These are phyloP conservation scores for Yponomeuta plumbellus DNA, from an alignment of 2,888 invertebrate species.

Conservation along the genomic window DNA sequence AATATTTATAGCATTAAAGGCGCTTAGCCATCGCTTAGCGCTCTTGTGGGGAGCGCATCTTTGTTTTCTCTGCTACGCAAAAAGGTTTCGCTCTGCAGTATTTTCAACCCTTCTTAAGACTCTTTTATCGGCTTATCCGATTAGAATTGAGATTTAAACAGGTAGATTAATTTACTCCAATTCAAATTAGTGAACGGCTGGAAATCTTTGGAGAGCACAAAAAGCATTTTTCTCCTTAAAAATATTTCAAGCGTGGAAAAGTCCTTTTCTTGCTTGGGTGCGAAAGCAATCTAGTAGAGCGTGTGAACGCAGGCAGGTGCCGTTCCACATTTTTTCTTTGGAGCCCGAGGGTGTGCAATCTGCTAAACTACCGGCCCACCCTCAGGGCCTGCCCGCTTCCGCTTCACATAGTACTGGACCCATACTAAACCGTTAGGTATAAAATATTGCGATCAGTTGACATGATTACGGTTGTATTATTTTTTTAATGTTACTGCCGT, in stretches of 20 bases:
- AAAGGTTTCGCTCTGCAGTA: slow-evolving; percentile 7
- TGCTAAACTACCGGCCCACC: slow-evolving; percentile 25
- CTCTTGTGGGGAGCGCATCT: slow-evolving; percentile 18
- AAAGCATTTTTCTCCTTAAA: slow-evolving; percentile 33
- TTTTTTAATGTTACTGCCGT: too few relatives aligned
- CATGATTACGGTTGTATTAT: too few relatives aligned
- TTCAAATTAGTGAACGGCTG: slow-evolving; percentile 22
- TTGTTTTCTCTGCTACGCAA: slow-evolving; percentile 21
- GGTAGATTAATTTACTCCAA: slow-evolving; percentile 10
- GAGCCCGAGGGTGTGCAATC: slow-evolving; percentile 26
- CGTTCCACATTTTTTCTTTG: slow-evolving; percentile 37
- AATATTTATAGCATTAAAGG: slow-evolving; percentile 26
- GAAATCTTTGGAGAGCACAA: slow-evolving; percentile 36
- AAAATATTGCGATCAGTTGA: background rate
- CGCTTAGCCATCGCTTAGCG: slow-evolving; percentile 24
- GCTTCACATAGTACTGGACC: background rate
- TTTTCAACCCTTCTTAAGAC: slow-evolving; percentile 14
- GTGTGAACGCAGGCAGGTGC: slow-evolving; percentile 56
- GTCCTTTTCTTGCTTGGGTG: slow-evolving; percentile 41
- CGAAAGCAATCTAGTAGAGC: slow-evolving; percentile 52
- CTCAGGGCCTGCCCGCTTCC: slow-evolving; percentile 17
- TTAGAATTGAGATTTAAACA: slow-evolving; percentile 8
- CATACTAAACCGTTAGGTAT: background rate
- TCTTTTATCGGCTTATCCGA: slow-evolving; percentile 15
- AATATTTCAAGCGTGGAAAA: slow-evolving; percentile 38